These are phyloP conservation scores for Zeuzera pyrina DNA, from an alignment of 2,888 invertebrate species.

Conservation along the genomic window DNA sequence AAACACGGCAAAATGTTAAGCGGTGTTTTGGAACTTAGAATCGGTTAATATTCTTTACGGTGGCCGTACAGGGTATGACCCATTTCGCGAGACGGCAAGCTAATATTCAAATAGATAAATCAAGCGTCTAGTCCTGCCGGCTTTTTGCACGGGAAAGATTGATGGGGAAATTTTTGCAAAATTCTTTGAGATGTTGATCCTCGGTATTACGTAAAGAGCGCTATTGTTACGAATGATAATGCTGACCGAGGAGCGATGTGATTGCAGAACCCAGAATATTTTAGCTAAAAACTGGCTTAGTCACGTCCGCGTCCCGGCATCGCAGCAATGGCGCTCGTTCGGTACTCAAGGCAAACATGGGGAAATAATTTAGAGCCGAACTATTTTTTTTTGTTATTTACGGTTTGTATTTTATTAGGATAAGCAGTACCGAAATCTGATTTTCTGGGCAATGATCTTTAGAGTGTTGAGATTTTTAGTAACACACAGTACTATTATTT, in stretches of 20 bases:
- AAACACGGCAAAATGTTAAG: no score
- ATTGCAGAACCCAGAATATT: slow-evolving; percentile 31
- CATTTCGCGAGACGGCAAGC: slow-evolving; percentile 34
- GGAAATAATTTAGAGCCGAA: no score
- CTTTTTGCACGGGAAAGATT: slow-evolving; percentile 54
- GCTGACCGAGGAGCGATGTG: slow-evolving; percentile 27
- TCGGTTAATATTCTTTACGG: no score
- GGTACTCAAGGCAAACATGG: not conserved
- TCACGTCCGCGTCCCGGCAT: slow-evolving; percentile 31
- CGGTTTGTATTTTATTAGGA: no score
- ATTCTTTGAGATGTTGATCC: slow-evolving; percentile 39
- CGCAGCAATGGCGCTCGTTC: not conserved
- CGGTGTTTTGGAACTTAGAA: no score
- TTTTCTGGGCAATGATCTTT: no score
- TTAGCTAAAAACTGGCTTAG: slow-evolving; percentile 34
- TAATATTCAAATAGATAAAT: slow-evolving; percentile 66
- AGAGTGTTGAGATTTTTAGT: no score
- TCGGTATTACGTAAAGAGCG: slow-evolving; percentile 31
- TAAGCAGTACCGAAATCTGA: no score
- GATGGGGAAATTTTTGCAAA: slow-evolving; percentile 46
- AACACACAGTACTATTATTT: no score
- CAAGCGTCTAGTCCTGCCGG: slow-evolving; percentile 41
- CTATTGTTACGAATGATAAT: slow-evolving; percentile 43
- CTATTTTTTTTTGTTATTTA: no score
- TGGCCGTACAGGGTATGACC: slow-evolving; percentile 20